Evolutionary conservation across 2,113 vertebrate species (phyloP).

Genomic region (Oxyruncus cristatus): DNA sequence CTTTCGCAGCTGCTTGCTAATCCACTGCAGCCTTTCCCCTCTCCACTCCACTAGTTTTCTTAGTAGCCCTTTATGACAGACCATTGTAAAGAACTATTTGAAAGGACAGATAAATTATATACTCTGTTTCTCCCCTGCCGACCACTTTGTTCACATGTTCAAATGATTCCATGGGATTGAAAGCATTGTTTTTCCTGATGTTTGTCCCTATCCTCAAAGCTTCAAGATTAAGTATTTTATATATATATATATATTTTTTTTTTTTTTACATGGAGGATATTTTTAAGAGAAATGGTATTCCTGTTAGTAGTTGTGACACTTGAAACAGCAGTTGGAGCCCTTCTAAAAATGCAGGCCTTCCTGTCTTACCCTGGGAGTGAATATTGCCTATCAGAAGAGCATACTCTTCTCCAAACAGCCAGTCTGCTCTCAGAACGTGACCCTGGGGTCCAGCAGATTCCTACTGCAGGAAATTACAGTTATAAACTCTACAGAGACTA

Average conservation of each 20-base stretch:
- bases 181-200: neutral
- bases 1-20: neutral
- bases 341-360: neutral
- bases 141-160: neutral
- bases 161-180: neutral
- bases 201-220: neutral
- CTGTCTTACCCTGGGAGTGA: neutral
- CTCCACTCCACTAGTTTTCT: neutral
- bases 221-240: neutral
- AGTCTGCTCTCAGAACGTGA: neutral
- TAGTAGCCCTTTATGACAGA: neutral
- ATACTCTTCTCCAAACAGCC: neutral
- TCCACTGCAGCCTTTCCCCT: neutral
- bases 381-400: neutral
- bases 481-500: neutral
- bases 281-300: neutral
- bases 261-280: neutral
- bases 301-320: neutral
- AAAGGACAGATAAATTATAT: neutral
- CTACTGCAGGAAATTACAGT: neutral
- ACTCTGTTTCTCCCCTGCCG: neutral
- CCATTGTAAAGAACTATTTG: neutral
- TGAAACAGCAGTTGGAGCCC: neutral
- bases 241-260: too few species aligned
- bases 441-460: neutral